phyloP scores from a whole-genome alignment of 2,113 vertebrate genomes.

The Campylomormyrus tamandua region DNA sequence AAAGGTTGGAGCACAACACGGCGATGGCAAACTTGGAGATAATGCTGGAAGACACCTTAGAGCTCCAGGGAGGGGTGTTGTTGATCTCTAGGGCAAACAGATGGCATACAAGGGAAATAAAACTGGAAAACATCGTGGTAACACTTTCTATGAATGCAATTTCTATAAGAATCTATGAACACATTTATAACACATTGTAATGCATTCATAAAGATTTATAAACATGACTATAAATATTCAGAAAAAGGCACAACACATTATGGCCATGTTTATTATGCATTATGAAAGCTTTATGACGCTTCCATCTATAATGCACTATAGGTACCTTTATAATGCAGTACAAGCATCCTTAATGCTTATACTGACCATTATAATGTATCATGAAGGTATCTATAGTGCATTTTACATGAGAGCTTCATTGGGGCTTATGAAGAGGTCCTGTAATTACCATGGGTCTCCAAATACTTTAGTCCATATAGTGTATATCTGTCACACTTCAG shows the following conservation, averaged over 20 bases:
- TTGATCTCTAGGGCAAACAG: conserved; percentile 62
- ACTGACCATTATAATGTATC: neutral
- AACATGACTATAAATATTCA: neutral
- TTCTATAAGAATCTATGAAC: neutral
- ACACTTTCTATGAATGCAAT: neutral
- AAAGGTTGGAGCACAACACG: conserved; percentile 78
- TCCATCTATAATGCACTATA: neutral
- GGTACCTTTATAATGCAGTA: neutral
- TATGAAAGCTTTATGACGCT: neutral
- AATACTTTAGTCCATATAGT: no score
- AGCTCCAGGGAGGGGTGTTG: conserved; percentile 72
- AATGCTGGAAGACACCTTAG: conserved; percentile 65
- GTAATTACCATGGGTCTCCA: no score
- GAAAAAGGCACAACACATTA: neutral
- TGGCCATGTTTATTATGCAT: neutral
- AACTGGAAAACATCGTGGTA: neutral
- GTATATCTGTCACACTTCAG: neutral
- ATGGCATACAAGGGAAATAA: neutral
- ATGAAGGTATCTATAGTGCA: neutral
- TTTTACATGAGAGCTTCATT: neutral
- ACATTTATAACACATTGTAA: neutral
- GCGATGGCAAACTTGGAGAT: conserved; percentile 73
- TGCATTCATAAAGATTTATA: neutral
- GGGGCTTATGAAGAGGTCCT: neutral
- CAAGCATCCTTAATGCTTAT: neutral